Conservation (phyloP, 2,888 invertebrate species). For the Muschampia plurimacula region DNA sequence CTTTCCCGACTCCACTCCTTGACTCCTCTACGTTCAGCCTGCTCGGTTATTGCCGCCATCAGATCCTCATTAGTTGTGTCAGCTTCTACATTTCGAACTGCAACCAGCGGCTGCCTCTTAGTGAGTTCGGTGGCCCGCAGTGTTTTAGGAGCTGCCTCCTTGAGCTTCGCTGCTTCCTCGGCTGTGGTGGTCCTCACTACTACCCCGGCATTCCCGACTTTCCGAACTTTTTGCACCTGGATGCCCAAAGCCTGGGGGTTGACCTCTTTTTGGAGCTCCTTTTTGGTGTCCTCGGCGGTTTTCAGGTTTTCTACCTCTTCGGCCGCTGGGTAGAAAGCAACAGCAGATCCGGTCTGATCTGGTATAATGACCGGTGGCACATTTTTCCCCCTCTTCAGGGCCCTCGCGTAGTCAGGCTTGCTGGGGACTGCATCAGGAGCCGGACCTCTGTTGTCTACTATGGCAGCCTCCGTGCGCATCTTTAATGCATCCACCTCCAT, state of each 20-base stretch:
- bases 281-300: constrained; percentile 16
- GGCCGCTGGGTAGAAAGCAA: not conserved
- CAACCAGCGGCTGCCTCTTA: not conserved
- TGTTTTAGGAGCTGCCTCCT: not conserved
- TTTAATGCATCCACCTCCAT: too few species aligned
- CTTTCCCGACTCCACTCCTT: not conserved
- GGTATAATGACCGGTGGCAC: too few species aligned
- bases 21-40: not conserved
- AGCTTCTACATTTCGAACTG: not conserved
- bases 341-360: too few species aligned
- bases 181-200: constrained; percentile 1
- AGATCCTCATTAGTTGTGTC: not conserved
- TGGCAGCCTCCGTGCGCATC: too few species aligned
- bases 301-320: not conserved
- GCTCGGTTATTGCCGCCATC: not conserved
- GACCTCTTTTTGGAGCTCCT: not conserved
- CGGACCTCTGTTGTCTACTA: too few species aligned
- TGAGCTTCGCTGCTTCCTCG: not conserved
- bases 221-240: not conserved
- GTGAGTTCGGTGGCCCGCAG: not conserved
- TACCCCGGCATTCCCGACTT: constrained; percentile 14
- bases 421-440: too few species aligned
- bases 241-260: not conserved
- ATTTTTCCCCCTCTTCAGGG: too few species aligned
- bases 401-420: too few species aligned